A percentile compares a stretch with the other conserved stretches of the same genome.
These are phyloP conservation scores for Oryzias javanicus DNA, from an alignment of 2,113 vertebrate genomes.

Conservation along the genomic window DNA sequence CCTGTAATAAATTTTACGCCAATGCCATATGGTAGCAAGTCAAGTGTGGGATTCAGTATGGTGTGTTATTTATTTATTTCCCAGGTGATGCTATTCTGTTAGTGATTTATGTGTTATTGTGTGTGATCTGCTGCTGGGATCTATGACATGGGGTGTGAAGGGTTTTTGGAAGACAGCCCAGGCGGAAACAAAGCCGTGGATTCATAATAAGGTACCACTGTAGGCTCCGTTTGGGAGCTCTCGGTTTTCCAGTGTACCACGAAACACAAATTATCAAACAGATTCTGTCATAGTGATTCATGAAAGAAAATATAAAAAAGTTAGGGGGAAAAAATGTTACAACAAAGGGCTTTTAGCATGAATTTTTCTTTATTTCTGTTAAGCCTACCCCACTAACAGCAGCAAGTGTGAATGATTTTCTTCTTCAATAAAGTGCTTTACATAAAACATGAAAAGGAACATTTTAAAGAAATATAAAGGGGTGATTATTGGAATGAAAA, in stretches of 20 bases:
- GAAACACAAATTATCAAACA: slow-evolving; percentile 5
- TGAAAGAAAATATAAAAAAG: not conserved
- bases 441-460: too few relatives aligned
- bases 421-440: too few relatives aligned
- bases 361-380: too few relatives aligned
- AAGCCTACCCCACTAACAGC: too few relatives aligned
- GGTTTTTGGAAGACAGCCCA: slow-evolving; percentile 44
- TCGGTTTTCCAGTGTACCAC: not conserved
- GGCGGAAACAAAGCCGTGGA: slow-evolving; percentile 41
- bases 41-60: slow-evolving; percentile 51
- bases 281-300: slow-evolving; percentile 4
- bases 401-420: too few relatives aligned
- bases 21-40: slow-evolving; percentile 60
- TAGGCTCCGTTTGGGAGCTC: slow-evolving; percentile 4
- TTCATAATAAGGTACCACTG: slow-evolving; percentile 15
- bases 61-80: slow-evolving; percentile 69
- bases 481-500: too few relatives aligned
- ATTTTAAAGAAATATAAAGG: too few relatives aligned
- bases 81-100: slow-evolving; percentile 65
- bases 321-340: not conserved
- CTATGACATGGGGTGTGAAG: slow-evolving; percentile 43
- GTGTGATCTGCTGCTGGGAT: slow-evolving; percentile 57
- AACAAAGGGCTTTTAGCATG: not conserved
- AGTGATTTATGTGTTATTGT: slow-evolving; percentile 65
- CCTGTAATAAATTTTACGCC: slow-evolving; percentile 53